A percentile compares a stretch with the other conserved stretches of the same genome.
These are phyloP conservation scores for Volucella bombylans DNA, from an alignment of 2,888 invertebrate species.

Conservation along the genomic window DNA sequence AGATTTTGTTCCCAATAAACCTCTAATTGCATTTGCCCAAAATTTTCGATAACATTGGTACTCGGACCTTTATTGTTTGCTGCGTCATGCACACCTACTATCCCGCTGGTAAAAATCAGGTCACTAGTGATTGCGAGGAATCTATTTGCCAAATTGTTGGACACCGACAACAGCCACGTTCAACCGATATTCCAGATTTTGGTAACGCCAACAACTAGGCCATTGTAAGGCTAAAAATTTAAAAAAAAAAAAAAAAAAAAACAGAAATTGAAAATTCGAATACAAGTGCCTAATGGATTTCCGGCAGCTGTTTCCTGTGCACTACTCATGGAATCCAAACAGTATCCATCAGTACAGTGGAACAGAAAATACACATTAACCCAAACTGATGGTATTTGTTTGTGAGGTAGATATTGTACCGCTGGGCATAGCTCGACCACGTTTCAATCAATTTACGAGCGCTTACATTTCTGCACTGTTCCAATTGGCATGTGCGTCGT, in stretches of 20 bases:
- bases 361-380: slow-evolving; percentile 35
- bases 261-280: slow-evolving; percentile 58
- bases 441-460: slow-evolving; percentile 68
- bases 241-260: not conserved
- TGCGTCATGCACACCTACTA: slow-evolving; percentile 33
- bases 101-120: slow-evolving; percentile 29
- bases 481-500: slow-evolving; percentile 1
- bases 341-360: slow-evolving; percentile 68
- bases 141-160: slow-evolving; percentile 9
- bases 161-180: slow-evolving; percentile 55
- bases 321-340: slow-evolving; percentile 67
- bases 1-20: slow-evolving; percentile 46
- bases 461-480: slow-evolving; percentile 52
- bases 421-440: slow-evolving; percentile 56
- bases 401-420: not conserved
- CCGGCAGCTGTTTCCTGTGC: slow-evolving; percentile 72
- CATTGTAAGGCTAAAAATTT: too few relatives aligned
- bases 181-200: slow-evolving; percentile 11
- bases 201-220: not conserved
- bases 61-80: slow-evolving; percentile 19
- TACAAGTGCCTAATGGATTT: slow-evolving; percentile 73
- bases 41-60: slow-evolving; percentile 46
- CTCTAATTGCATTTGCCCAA: slow-evolving; percentile 63
- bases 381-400: not conserved
- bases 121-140: not conserved